Percentiles rank a stretch among this genome's conserved stretches.
Evolutionary conservation across 2,797 vertebrate genomes (phyloP).

Genomic region (Rhynchonycteris naso): DNA sequence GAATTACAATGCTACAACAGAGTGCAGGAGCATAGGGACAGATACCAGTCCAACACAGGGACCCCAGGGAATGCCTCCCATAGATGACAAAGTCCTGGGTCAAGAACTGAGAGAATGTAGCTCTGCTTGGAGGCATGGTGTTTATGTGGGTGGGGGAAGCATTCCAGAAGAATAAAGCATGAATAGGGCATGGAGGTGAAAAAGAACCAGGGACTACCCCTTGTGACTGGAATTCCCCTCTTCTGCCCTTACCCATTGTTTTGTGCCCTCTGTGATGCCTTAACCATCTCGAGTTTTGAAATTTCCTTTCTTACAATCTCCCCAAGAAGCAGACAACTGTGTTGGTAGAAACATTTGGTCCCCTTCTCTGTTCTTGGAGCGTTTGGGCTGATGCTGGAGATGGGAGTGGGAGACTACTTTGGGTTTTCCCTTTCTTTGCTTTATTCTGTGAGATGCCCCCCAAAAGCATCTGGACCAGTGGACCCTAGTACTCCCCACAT

Average conservation of each 20-base stretch:
- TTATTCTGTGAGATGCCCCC: background rate
- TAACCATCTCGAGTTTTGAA: background rate
- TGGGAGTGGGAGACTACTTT: background rate
- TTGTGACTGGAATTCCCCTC: background rate
- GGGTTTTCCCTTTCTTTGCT: background rate
- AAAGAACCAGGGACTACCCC: background rate
- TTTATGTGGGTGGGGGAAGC: background rate
- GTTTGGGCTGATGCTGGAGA: background rate
- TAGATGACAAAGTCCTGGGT: background rate
- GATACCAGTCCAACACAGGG: background rate
- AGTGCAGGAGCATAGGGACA: background rate
- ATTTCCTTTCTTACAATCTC: background rate
- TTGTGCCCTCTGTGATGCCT: background rate
- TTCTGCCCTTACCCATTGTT: background rate
- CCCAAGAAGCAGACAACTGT: background rate
- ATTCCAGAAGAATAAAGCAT: background rate
- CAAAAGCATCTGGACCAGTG: background rate
- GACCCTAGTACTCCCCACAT: background rate
- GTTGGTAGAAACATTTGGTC: background rate
- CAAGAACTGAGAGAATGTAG: background rate
- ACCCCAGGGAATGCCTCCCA: background rate
- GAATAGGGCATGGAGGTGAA: background rate
- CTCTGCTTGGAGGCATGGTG: background rate
- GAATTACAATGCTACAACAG: background rate
- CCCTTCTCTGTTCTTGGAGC: background rate